Percentiles rank a stretch among this genome's conserved stretches.
These are phyloP conservation scores for Chionoecetes opilio DNA, from an alignment of 1,140 invertebrate species.

Conservation along the genomic window DNA sequence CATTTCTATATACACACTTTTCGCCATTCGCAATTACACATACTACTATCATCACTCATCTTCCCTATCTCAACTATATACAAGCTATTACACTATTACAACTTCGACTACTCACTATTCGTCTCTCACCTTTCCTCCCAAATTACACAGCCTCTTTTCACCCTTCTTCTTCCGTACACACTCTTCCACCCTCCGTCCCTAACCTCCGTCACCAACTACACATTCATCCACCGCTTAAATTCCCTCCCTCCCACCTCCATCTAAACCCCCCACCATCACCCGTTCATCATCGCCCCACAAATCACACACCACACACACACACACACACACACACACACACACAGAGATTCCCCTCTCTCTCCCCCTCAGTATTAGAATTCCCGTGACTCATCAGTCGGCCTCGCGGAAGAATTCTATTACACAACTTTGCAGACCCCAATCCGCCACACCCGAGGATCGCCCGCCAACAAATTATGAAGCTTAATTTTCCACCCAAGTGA, in stretches of 20 bases:
- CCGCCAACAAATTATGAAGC: slow-evolving; percentile 25
- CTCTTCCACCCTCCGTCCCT: not conserved
- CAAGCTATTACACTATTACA: too few species aligned
- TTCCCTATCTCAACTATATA: too few species aligned
- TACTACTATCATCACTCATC: not conserved
- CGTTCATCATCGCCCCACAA: too few species aligned
- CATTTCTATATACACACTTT: not conserved
- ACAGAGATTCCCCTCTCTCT: not conserved
- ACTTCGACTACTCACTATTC: too few species aligned
- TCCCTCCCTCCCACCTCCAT: not conserved
- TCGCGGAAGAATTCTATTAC: slow-evolving; percentile 45
- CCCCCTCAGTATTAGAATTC: not conserved
- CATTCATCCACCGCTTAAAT: not conserved
- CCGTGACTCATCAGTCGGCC: slow-evolving; percentile 33
- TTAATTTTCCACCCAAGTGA: slow-evolving; percentile 59
- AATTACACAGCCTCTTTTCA: not conserved
- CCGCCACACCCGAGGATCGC: not conserved
- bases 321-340: too few species aligned
- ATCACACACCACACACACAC: too few species aligned
- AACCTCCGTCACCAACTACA: not conserved
- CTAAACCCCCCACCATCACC: too few species aligned
- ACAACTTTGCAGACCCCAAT: not conserved
- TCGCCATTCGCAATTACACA: not conserved
- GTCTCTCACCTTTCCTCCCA: too few species aligned
- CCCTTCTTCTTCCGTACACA: not conserved